These are phyloP conservation scores for Monochamus alternatus DNA, from an alignment of 2,888 invertebrate genomes.

Conservation along the genomic window DNA sequence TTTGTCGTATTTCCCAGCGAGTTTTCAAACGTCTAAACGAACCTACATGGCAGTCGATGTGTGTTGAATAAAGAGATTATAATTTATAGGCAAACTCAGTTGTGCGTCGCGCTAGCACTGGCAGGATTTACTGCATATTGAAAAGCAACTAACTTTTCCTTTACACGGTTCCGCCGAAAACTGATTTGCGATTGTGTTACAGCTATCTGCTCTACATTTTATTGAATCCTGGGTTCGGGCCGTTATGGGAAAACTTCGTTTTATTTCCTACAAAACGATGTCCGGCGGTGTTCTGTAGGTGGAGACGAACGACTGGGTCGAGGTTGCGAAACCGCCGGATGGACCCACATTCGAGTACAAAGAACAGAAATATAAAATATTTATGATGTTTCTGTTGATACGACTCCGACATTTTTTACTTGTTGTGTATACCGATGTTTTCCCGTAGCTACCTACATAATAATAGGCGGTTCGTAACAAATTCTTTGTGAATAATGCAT, in stretches of 20 bases:
- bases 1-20: conserved; percentile 43
- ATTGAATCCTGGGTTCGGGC: not conserved
- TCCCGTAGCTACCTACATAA: too few species aligned
- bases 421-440: too few species aligned
- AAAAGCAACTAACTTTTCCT: conserved; percentile 19
- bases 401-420: too few species aligned
- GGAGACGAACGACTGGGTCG: not conserved
- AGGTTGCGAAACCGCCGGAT: not conserved
- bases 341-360: not conserved
- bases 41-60: conserved; percentile 14
- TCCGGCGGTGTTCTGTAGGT: not conserved
- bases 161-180: conserved; percentile 1
- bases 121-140: conserved; percentile 34
- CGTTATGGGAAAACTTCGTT: conserved; percentile 8
- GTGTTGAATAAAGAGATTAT: not conserved
- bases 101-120: conserved; percentile 1
- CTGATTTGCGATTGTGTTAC: conserved; percentile 28
- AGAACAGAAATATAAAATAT: too few species aligned
- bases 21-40: conserved; percentile 44
- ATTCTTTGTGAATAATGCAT: too few species aligned
- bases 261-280: not conserved
- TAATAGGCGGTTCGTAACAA: too few species aligned
- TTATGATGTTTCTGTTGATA: too few species aligned
- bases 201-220: conserved; percentile 11
- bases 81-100: conserved; percentile 14